A percentile compares a stretch with the other conserved stretches of the same genome.
phyloP scores from a whole-genome alignment of 2,888 invertebrate genomes.

The Apamea monoglypha region DNA sequence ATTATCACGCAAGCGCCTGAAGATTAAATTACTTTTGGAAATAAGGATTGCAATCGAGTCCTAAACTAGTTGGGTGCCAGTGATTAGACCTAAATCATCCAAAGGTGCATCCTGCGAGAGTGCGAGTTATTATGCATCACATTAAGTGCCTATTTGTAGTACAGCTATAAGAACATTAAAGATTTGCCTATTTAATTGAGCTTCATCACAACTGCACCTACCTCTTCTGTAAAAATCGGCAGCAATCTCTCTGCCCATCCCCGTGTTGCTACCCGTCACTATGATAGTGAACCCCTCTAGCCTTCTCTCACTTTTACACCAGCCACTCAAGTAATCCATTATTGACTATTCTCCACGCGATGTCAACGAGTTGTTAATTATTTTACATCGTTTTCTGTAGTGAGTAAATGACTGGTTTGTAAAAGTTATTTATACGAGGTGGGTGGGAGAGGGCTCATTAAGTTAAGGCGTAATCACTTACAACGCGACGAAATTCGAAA shows the following conservation, averaged over 20 bases:
- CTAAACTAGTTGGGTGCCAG: neutral
- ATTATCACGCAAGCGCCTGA: slow-evolving; percentile 88
- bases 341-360: neutral
- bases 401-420: neutral
- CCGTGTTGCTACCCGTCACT: slow-evolving; percentile 92
- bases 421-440: neutral
- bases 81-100: neutral
- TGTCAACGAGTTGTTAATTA: neutral
- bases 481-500: too few relatives aligned
- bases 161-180: neutral
- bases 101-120: neutral
- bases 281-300: slow-evolving; percentile 86
- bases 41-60: neutral
- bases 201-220: slow-evolving; percentile 60
- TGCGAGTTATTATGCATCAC: neutral
- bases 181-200: neutral
- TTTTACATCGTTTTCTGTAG: neutral
- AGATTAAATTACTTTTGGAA: neutral
- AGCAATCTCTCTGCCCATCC: slow-evolving; percentile 93
- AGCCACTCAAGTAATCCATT: slow-evolving; percentile 82
- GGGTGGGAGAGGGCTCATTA: neutral
- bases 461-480: neutral
- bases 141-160: neutral
- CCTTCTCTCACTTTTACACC: slow-evolving; percentile 86
- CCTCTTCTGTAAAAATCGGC: slow-evolving; percentile 87